phyloP scores from a whole-genome alignment of 2,797 vertebrate species.

The Urophycis tenuis region DNA sequence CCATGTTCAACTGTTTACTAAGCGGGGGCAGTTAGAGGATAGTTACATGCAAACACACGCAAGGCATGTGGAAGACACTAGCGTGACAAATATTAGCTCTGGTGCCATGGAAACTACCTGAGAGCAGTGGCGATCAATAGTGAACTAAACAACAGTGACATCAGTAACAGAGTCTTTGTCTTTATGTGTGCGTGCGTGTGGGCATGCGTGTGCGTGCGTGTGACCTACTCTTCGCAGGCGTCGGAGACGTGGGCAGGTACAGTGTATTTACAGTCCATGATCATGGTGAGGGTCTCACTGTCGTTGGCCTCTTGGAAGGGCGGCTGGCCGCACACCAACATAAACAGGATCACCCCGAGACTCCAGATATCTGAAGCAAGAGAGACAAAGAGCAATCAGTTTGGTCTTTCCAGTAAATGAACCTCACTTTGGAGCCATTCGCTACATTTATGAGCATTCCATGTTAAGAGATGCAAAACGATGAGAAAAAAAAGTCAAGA shows the following conservation, averaged over 20 bases:
- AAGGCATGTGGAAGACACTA: neutral
- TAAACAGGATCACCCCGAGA: constrained; percentile 85
- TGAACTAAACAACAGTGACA: neutral
- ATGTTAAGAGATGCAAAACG: neutral
- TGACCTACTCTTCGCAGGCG: constrained; percentile 75
- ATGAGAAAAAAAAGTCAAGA: neutral
- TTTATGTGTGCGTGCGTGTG: neutral
- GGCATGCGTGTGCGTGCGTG: neutral
- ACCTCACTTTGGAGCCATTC: neutral
- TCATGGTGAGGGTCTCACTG: constrained; percentile 91
- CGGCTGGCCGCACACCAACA: constrained; percentile 87
- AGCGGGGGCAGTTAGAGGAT: neutral
- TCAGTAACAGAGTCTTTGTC: neutral
- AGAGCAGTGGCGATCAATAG: neutral
- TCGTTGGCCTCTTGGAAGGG: constrained; percentile 89
- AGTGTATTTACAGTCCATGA: constrained; percentile 88
- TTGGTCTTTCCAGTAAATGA: neutral
- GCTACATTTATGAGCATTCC: neutral
- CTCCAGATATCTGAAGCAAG: constrained; percentile 80
- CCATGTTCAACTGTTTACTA: neutral
- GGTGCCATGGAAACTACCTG: neutral
- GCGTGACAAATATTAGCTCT: neutral
- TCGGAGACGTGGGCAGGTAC: constrained; percentile 73
- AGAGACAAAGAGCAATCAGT: neutral
- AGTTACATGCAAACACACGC: neutral